phyloP scores from a whole-genome alignment of 2,888 invertebrate genomes.

The Molorchus minor region DNA sequence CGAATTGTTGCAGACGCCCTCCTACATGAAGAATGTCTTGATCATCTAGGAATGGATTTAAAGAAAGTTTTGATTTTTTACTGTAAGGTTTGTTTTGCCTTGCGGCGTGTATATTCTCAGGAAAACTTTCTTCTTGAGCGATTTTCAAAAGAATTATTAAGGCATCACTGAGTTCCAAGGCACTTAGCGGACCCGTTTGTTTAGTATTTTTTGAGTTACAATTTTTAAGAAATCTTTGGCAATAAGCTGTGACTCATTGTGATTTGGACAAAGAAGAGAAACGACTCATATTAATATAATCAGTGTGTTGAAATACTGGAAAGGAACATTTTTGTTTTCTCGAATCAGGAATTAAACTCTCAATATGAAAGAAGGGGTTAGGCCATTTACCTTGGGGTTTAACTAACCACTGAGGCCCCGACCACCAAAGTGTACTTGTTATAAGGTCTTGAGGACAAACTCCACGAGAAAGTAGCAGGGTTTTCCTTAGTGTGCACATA shows the following conservation, averaged over 20 bases:
- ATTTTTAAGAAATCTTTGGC: not conserved
- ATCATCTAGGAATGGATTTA: not conserved
- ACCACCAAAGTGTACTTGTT: not conserved
- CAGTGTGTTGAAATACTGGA: not conserved
- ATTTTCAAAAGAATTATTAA: too few species aligned
- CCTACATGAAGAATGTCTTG: too few species aligned
- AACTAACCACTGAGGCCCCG: not conserved
- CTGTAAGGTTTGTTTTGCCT: too few species aligned
- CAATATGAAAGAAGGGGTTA: not conserved
- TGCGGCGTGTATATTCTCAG: too few species aligned
- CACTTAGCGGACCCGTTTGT: too few species aligned
- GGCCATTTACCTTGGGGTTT: not conserved
- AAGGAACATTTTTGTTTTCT: not conserved
- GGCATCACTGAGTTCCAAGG: too few species aligned
- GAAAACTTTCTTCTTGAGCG: too few species aligned
- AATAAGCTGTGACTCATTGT: not conserved
- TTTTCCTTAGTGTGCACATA: not conserved
- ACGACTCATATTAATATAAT: too few species aligned
- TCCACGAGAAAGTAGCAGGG: too few species aligned
- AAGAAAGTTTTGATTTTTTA: too few species aligned
- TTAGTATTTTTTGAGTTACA: too few species aligned
- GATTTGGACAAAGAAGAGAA: not conserved
- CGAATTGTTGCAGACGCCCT: too few species aligned
- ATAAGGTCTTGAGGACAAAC: not conserved
- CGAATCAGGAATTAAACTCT: not conserved